Percentiles rank a stretch among this genome's conserved stretches.
phyloP scores from a whole-genome alignment of 2,113 vertebrate genomes.

The Apteryx mantelli region DNA sequence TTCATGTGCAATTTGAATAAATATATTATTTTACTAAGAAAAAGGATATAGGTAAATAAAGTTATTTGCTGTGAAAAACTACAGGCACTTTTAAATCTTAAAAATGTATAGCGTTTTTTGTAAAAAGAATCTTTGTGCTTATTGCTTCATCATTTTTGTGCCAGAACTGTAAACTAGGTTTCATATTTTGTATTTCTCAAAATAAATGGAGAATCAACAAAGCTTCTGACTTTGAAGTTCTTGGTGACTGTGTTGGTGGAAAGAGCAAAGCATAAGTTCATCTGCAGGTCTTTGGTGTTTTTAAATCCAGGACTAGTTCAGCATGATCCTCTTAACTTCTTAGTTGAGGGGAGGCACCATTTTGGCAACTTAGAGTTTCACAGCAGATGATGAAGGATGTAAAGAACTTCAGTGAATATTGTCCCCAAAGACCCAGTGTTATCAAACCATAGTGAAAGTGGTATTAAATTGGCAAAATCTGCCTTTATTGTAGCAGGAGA shows the following conservation, averaged over 20 bases:
- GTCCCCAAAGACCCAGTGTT: background rate
- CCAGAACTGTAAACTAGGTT: constrained; percentile 73
- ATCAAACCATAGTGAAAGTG: background rate
- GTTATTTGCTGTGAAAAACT: constrained; percentile 68
- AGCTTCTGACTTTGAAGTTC: constrained; percentile 1
- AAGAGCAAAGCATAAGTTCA: background rate
- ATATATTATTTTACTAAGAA: constrained; percentile 68
- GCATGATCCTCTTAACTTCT: background rate
- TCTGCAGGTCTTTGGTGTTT: background rate
- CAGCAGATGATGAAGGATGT: background rate
- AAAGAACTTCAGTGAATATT: background rate
- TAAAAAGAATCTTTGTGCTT: constrained; percentile 68
- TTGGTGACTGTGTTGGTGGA: background rate
- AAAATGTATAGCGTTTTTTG: constrained; percentile 61
- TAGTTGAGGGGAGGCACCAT: background rate
- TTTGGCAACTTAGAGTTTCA: background rate
- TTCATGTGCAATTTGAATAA: constrained; percentile 38
- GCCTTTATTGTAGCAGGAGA: background rate
- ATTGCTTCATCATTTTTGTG: constrained; percentile 73
- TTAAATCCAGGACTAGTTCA: background rate
- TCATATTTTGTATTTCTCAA: constrained; percentile 79
- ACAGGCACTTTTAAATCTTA: constrained; percentile 69
- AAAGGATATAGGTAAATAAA: constrained; percentile 58
- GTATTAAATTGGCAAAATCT: background rate
- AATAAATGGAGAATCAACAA: constrained; percentile 74